These are phyloP conservation scores for Sinocyclocheilus maitianheensis DNA, from an alignment of 2,113 vertebrate genomes.

Conservation along the genomic window DNA sequence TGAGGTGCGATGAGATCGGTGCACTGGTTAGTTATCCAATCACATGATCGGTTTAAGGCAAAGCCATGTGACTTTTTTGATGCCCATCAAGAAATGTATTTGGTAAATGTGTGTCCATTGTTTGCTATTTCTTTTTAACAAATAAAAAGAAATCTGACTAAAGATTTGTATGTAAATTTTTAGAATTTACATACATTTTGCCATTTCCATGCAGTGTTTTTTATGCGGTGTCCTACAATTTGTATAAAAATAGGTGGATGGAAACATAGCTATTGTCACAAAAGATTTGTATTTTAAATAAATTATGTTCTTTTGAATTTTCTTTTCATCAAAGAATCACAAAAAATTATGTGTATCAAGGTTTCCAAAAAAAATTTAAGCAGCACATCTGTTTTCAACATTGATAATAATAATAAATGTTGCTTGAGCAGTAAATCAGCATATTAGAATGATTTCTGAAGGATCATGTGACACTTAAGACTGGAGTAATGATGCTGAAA, in stretches of 20 bases:
- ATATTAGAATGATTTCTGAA: not conserved
- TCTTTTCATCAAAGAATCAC: not conserved
- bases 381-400: not conserved
- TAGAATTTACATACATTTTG: not conserved
- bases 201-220: not conserved
- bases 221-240: not conserved
- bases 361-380: not conserved
- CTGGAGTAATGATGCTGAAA: not conserved
- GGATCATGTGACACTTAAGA: not conserved
- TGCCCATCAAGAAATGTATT: not conserved
- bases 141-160: not conserved
- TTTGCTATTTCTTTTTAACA: not conserved
- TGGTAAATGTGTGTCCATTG: not conserved
- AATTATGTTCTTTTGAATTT: not conserved
- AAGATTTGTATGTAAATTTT: not conserved
- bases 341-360: not conserved
- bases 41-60: not conserved
- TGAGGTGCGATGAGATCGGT: not conserved
- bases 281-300: not conserved
- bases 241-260: not conserved
- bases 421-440: not conserved
- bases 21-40: too few relatives aligned
- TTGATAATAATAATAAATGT: not conserved
- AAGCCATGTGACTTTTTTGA: not conserved
- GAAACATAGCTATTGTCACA: not conserved